phyloP scores from a whole-genome alignment of 2,113 vertebrate genomes.

The Laticauda colubrina region DNA sequence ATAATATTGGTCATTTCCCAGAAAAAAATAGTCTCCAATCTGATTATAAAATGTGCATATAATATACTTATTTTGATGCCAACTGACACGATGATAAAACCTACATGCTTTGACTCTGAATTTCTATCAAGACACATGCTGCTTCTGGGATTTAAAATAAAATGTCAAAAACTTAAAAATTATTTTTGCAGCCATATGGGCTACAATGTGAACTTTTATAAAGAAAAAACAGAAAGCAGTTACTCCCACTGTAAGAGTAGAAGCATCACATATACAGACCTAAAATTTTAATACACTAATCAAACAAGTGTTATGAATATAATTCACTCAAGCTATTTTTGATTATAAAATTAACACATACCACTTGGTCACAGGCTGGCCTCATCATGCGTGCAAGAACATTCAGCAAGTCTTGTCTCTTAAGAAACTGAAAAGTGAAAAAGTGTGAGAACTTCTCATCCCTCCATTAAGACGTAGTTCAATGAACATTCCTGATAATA shows the following conservation, averaged over 20 bases:
- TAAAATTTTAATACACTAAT: not conserved
- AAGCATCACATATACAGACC: not conserved
- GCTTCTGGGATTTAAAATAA: not conserved
- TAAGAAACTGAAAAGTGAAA: slow-evolving; percentile 82
- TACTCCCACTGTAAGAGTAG: not conserved
- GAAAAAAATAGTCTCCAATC: not conserved
- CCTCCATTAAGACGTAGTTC: not conserved
- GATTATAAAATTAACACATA: slow-evolving; percentile 59
- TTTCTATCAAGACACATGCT: not conserved
- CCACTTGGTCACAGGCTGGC: slow-evolving; percentile 94
- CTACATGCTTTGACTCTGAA: not conserved
- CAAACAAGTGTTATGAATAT: not conserved
- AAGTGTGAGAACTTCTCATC: not conserved
- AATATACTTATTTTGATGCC: not conserved
- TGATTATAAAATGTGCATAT: not conserved
- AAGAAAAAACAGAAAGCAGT: not conserved
- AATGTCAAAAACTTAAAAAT: not conserved
- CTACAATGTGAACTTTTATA: not conserved
- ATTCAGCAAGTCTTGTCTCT: slow-evolving; percentile 95
- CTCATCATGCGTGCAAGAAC: slow-evolving; percentile 98
- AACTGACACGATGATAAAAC: not conserved
- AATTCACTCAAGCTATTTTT: slow-evolving; percentile 13
- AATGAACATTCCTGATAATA: not conserved
- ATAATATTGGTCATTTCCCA: not conserved
- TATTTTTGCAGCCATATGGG: not conserved